Evolutionary conservation across 2,888 invertebrate genomes (phyloP), one percentile per base, ranked within the genome.

Genomic region (Acronicta aceris): DNA sequence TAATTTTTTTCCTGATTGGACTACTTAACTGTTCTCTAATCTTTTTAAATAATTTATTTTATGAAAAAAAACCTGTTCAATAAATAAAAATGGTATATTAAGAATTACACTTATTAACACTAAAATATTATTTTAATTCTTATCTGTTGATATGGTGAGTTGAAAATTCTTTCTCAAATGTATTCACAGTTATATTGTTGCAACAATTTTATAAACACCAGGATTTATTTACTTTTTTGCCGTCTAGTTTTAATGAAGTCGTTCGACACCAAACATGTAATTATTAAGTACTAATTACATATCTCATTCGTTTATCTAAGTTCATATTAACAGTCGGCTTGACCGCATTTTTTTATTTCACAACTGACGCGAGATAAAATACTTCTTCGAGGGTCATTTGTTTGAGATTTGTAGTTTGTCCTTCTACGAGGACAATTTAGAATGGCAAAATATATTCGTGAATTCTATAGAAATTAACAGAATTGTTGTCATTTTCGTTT

Each of bases 271-370:
- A 45, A 71, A 27, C 55, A 49, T 62, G 70, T 66, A 71, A 76
- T 76, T 74, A 79, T 62, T 55, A 59, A 69, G 54, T 61, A 72
- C 65, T 68, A 78, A 78, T 79, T 74, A 68, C 75, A 57, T 81
- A 77, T 81, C 73, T 76, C 61, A 65, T 67, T 65, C 57, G 62
- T 73, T 79, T 81, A 81, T 79, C 81, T 78, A 8, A 65, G 46
- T 63, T 73, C 55, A 61, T 61, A 49, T 56, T 51, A 76, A 57
- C 60, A 65, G 62, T 65, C 49, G 42, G 54, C 57, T 45, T 77
- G 74, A 58, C 76, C 68, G 65, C 65, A 71, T 76, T 77, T 76
- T 77, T 76, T 70, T 70, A 65, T 78, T 78, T 73, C 73, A 72
- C 62, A 76, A 75, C 64, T 61, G 30, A 52, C 33, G 6, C 36